Conservation (phyloP, 2,113 vertebrate genomes). For the Gadus macrocephalus region DNA sequence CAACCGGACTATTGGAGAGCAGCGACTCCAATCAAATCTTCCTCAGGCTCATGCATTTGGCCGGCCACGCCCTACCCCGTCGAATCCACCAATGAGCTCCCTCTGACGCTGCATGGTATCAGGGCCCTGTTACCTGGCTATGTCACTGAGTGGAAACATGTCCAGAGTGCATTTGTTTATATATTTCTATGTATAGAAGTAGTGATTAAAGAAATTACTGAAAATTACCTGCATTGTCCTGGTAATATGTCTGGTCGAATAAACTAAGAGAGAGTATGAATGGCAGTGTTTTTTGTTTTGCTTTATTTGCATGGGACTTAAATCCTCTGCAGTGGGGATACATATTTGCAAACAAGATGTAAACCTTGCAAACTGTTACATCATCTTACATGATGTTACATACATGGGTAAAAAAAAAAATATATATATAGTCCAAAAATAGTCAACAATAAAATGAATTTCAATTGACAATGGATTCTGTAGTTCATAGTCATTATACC, state of each 20-base stretch:
- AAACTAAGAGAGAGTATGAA: slow-evolving; percentile 54
- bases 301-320: neutral
- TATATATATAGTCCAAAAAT: no score
- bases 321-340: neutral
- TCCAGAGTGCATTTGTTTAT: slow-evolving; percentile 56
- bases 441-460: no score
- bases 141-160: slow-evolving; percentile 16
- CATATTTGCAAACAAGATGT: no score
- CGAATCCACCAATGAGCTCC: slow-evolving; percentile 60
- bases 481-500: no score
- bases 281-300: neutral
- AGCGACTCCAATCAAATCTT: slow-evolving; percentile 59
- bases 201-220: slow-evolving; percentile 25
- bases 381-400: no score
- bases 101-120: neutral
- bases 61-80: slow-evolving; percentile 51
- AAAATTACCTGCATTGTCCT: slow-evolving; percentile 28
- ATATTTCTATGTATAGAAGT: slow-evolving; percentile 64
- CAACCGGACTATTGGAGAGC: slow-evolving; percentile 45
- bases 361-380: no score
- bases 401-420: no score
- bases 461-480: no score
- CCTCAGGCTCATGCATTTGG: slow-evolving; percentile 63
- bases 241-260: slow-evolving; percentile 59
- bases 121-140: slow-evolving; percentile 8